phyloP scores from a whole-genome alignment of 2,888 invertebrate species.

The Agrochola macilenta region DNA sequence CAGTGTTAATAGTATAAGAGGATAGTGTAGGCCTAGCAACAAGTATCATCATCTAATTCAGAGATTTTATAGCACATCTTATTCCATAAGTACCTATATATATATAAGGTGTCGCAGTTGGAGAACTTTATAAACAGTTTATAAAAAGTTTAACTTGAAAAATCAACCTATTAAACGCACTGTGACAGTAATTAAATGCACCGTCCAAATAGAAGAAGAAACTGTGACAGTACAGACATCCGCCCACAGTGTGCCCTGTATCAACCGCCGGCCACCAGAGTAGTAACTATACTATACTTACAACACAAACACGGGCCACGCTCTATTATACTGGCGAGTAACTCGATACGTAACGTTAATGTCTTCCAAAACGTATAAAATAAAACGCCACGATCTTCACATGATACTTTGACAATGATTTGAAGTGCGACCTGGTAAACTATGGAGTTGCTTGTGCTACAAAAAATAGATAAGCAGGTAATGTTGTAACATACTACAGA shows the following conservation, averaged over 20 bases:
- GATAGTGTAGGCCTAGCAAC: too few species aligned
- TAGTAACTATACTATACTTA: conserved; percentile 40
- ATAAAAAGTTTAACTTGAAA: conserved; percentile 4
- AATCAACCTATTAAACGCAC: conserved; percentile 23
- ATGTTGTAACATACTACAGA: neutral
- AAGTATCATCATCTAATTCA: neutral
- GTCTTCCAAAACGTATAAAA: conserved; percentile 63
- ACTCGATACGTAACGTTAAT: conserved; percentile 66
- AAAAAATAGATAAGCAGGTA: neutral
- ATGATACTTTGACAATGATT: conserved; percentile 58
- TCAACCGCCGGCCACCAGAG: conserved; percentile 62
- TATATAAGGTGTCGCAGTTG: neutral
- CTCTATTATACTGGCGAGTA: conserved; percentile 64
- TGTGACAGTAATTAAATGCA: conserved; percentile 10
- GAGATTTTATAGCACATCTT: neutral
- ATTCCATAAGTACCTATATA: neutral
- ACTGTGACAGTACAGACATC: conserved; percentile 18
- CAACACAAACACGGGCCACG: conserved; percentile 51
- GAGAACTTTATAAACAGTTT: neutral
- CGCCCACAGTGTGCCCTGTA: conserved; percentile 50
- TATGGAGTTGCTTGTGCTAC: conserved; percentile 26
- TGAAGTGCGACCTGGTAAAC: conserved; percentile 25
- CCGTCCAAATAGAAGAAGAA: neutral
- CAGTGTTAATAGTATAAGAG: too few species aligned
- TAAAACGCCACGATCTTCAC: conserved; percentile 51